Evolutionary conservation across 1,140 invertebrate genomes (phyloP).

Genomic region (Galleria mellonella): DNA sequence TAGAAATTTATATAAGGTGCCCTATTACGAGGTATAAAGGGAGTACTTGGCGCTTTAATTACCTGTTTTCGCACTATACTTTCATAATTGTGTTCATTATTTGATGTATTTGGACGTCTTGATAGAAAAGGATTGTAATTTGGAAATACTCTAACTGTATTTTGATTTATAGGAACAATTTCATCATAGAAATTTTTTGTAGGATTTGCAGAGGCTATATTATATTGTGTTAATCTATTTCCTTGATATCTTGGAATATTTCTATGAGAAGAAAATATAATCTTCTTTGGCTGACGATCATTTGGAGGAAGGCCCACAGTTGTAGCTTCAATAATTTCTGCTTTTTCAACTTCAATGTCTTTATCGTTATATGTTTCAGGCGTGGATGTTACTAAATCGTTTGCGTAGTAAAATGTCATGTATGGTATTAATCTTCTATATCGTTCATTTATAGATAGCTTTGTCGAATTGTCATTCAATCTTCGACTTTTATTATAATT

Average conservation of each 20-base stretch:
- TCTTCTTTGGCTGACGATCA: conserved; percentile 42
- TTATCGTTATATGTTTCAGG: conserved; percentile 35
- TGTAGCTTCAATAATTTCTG: conserved; percentile 48
- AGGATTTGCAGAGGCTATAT: conserved; percentile 67
- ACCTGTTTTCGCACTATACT: conserved; percentile 36
- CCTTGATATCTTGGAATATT: conserved; percentile 69
- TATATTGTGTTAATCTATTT: conserved; percentile 65
- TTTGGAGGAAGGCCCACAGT: conserved; percentile 19
- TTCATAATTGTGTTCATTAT: conserved; percentile 29
- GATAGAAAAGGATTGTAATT: conserved; percentile 37
- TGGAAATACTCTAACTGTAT: conserved; percentile 22
- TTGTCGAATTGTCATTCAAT: conserved; percentile 33
- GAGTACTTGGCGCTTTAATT: conserved; percentile 30
- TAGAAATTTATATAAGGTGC: conserved; percentile 50
- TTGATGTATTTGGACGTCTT: conserved; percentile 21
- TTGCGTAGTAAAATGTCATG: conserved; percentile 85
- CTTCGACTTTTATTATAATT: conserved; percentile 24
- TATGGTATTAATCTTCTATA: conserved; percentile 86
- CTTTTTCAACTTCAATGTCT: conserved; percentile 59
- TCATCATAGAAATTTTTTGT: conserved; percentile 55
- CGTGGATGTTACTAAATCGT: conserved; percentile 69
- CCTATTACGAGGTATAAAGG: conserved; percentile 24
- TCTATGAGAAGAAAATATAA: conserved; percentile 37
- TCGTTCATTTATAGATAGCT: conserved; percentile 75
- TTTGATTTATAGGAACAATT: conserved; percentile 34